Conservation (phyloP, 1,140 invertebrate species). For the Geopemphigus sp. region DNA sequence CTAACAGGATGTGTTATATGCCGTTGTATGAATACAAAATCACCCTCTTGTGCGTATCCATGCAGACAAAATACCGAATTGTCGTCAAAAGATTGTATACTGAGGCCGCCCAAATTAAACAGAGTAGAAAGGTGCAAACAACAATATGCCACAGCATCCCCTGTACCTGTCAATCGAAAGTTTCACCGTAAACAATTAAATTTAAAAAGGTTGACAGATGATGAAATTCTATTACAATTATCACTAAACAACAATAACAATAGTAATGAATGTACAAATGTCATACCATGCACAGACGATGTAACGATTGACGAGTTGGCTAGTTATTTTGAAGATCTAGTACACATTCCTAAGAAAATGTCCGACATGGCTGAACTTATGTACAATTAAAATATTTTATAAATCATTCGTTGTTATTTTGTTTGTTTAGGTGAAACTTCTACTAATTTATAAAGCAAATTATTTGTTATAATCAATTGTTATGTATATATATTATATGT, state of each 20-base stretch:
- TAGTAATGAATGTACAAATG: conserved; percentile 42
- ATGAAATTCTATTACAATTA: conserved; percentile 34
- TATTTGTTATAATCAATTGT: conserved; percentile 22
- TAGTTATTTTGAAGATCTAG: conserved; percentile 87
- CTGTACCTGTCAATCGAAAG: conserved; percentile 32
- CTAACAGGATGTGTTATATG: conserved; percentile 41
- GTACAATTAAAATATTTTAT: conserved; percentile 73
- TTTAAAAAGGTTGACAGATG: conserved; percentile 22
- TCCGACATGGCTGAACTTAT: conserved; percentile 95
- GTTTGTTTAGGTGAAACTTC: conserved; percentile 9
- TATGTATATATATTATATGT: neutral
- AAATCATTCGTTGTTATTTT: conserved; percentile 30
- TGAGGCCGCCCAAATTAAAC: conserved; percentile 40
- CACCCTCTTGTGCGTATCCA: conserved; percentile 35
- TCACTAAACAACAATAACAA: conserved; percentile 41
- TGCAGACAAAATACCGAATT: conserved; percentile 20
- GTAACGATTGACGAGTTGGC: conserved; percentile 87
- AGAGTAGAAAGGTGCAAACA: conserved; percentile 31
- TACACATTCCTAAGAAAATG: conserved; percentile 95
- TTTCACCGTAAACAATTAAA: conserved; percentile 34
- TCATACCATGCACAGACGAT: conserved; percentile 62
- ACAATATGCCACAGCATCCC: conserved; percentile 38
- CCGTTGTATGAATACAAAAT: conserved; percentile 42
- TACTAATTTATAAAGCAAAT: conserved; percentile 9
- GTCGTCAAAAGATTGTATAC: conserved; percentile 27